A percentile compares a stretch with the other conserved stretches of the same genome.
Evolutionary conservation across 2,113 vertebrate species (phyloP).

Genomic region (Syrmaticus mikado): DNA sequence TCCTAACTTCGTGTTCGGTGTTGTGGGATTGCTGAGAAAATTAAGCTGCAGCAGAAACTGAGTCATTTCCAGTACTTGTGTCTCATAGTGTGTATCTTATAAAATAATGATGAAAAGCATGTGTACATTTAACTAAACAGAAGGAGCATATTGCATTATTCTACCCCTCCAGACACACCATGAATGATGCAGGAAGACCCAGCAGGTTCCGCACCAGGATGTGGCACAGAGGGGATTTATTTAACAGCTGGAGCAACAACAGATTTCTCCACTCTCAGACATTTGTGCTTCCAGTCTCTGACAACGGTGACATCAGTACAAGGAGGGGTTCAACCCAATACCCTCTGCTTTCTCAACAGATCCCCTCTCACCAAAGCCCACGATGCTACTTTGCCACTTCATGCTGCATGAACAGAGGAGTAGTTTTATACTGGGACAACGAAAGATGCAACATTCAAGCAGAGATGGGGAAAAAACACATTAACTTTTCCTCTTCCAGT

Average conservation of each 20-base stretch:
- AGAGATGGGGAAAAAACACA: background rate
- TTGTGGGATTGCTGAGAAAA: background rate
- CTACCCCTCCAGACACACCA: background rate
- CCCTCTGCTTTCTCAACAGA: rapidly evolving
- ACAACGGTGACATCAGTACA: rapidly evolving
- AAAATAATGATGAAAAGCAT: background rate
- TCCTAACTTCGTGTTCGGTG: background rate
- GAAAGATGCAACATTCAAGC: background rate
- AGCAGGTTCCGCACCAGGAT: background rate
- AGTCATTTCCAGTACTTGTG: background rate
- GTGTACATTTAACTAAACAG: background rate
- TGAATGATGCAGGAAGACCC: background rate
- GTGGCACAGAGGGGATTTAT: background rate
- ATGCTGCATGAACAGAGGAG: background rate
- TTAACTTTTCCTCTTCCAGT: background rate
- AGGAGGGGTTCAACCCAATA: background rate
- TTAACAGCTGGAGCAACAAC: background rate
- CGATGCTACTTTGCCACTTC: background rate
- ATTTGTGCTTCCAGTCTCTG: background rate
- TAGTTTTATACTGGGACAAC: background rate
- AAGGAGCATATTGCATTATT: background rate
- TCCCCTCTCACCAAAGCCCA: background rate
- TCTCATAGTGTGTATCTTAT: rapidly evolving
- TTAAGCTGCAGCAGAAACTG: rapidly evolving
- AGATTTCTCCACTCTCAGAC: background rate